These are phyloP conservation scores for Stenotaenia linearis DNA, from an alignment of 2,888 invertebrate species.

Conservation along the genomic window DNA sequence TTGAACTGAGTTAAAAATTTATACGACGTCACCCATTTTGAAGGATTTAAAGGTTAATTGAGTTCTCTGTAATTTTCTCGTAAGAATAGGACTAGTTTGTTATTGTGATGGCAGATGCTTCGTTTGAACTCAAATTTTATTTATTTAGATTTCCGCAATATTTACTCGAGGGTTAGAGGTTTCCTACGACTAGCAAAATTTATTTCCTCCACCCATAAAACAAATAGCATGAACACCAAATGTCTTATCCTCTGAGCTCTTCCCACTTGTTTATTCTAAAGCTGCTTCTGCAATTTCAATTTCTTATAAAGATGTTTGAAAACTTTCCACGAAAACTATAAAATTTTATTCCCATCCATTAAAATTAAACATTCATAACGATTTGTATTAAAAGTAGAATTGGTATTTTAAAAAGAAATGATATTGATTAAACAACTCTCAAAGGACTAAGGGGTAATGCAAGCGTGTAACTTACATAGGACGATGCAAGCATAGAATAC, in stretches of 20 bases:
- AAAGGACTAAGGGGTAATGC: background rate
- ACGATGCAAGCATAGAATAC: background rate
- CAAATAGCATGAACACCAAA: background rate
- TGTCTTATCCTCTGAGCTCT: background rate
- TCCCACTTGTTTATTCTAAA: background rate
- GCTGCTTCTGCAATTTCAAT: background rate
- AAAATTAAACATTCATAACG: background rate
- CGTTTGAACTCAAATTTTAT: background rate
- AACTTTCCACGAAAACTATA: background rate
- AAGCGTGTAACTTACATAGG: background rate
- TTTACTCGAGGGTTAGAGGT: background rate
- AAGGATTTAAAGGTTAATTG: background rate
- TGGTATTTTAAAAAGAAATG: background rate
- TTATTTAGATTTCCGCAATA: background rate
- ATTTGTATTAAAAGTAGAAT: background rate
- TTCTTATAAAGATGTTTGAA: background rate
- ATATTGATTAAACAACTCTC: background rate
- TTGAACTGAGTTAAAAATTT: background rate
- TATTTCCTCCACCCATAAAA: slow-evolving; percentile 6
- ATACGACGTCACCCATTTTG: background rate
- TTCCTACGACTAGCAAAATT: background rate
- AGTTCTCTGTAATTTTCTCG: background rate
- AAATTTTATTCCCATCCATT: background rate
- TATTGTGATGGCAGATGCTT: background rate
- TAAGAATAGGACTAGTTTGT: background rate